Evolutionary conservation across 2,113 vertebrate species (phyloP).

Genomic region (Oreotragus oreotragus): DNA sequence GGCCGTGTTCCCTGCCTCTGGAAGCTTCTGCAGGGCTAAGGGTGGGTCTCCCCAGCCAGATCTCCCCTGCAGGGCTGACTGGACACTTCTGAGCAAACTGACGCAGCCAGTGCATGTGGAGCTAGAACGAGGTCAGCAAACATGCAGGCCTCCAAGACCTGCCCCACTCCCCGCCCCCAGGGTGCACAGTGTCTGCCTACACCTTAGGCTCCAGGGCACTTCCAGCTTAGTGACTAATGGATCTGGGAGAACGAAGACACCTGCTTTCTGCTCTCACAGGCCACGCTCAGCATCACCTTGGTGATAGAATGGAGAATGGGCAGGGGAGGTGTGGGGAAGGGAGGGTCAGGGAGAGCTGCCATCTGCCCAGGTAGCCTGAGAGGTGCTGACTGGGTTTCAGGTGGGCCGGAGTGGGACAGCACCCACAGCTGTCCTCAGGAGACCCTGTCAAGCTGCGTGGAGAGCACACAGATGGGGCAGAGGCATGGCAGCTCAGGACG

Average conservation of each 20-base stretch:
- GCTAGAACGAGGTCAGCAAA: neutral
- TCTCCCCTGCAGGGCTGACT: neutral
- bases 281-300: neutral
- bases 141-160: neutral
- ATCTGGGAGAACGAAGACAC: neutral
- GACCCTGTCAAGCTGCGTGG: fast-evolving
- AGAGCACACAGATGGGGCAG: fast-evolving
- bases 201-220: neutral
- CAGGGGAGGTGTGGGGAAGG: neutral
- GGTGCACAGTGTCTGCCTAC: fast-evolving
- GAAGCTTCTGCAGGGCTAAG: neutral
- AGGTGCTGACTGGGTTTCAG: neutral
- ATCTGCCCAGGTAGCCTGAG: neutral
- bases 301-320: neutral
- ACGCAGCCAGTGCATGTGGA: neutral
- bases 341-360: neutral
- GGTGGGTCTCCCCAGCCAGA: neutral
- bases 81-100: neutral
- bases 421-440: neutral
- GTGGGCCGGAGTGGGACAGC: neutral
- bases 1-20: neutral
- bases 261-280: neutral
- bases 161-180: neutral
- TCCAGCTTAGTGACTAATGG: constrained; percentile 31
- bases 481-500: fast-evolving